Conservation (phyloP, 2,113 vertebrate genomes). For the Vidua chalybeata region DNA sequence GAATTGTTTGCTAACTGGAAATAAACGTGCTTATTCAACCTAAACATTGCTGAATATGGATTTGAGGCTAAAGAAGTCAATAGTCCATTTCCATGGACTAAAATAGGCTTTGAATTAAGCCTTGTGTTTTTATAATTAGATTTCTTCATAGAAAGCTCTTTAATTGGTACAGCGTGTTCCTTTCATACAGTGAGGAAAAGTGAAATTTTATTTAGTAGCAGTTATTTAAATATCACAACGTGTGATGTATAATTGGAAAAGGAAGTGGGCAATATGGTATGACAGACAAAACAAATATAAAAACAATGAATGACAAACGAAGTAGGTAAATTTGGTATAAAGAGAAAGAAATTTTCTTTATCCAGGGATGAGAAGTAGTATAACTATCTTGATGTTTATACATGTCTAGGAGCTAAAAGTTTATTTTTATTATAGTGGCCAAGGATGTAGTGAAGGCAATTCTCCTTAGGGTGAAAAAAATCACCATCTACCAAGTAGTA, state of each 20-base stretch:
- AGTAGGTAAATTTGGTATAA: neutral
- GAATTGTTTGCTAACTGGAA: conserved; percentile 15
- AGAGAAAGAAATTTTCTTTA: neutral
- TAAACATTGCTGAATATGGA: neutral
- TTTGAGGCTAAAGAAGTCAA: neutral
- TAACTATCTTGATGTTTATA: neutral
- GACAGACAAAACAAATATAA: neutral
- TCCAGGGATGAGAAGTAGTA: neutral
- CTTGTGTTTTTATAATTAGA: conserved; percentile 56
- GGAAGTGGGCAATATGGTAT: neutral
- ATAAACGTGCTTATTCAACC: neutral
- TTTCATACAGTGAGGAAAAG: neutral
- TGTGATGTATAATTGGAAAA: neutral
- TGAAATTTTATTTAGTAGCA: conserved; percentile 9
- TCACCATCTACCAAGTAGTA: neutral
- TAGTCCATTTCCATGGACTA: neutral
- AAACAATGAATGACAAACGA: neutral
- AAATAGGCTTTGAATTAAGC: conserved; percentile 46
- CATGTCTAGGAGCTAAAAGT: neutral
- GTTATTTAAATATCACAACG: neutral
- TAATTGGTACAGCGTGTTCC: conserved; percentile 33
- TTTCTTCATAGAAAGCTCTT: conserved; percentile 30
- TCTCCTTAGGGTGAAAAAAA: neutral
- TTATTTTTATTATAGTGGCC: neutral
- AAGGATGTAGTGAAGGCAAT: neutral